Evolutionary conservation across 2,888 invertebrate species (phyloP).

Genomic region (Pristionchus arcanus): DNA sequence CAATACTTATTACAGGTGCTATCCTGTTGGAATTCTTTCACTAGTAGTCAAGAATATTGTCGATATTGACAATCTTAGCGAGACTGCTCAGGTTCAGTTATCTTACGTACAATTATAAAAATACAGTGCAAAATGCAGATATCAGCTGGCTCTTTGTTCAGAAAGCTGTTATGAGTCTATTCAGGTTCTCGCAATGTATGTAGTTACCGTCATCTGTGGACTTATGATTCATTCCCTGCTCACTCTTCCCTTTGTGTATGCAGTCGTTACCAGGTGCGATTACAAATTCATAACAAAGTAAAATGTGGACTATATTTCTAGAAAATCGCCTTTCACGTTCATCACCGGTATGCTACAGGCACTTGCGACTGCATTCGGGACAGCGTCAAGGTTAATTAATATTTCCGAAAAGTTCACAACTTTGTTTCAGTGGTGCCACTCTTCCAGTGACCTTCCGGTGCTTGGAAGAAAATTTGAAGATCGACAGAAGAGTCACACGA

Average conservation of each 20-base stretch:
- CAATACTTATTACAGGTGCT: slow-evolving; percentile 82
- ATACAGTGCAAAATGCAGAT: no score
- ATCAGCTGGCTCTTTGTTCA: neutral
- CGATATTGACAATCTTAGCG: slow-evolving; percentile 84
- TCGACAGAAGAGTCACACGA: slow-evolving; percentile 89
- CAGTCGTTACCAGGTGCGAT: slow-evolving; percentile 83
- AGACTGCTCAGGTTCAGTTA: slow-evolving; percentile 83
- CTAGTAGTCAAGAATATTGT: slow-evolving; percentile 86
- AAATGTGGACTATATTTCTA: slow-evolving; percentile 55
- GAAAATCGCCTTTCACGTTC: slow-evolving; percentile 81
- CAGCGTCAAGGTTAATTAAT: slow-evolving; percentile 87
- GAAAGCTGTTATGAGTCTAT: neutral
- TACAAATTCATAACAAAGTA: neutral
- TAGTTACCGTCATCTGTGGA: slow-evolving; percentile 92
- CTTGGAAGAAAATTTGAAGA: slow-evolving; percentile 90
- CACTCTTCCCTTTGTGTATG: slow-evolving; percentile 91
- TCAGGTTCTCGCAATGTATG: slow-evolving; percentile 91
- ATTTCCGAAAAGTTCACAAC: neutral
- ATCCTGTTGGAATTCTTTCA: slow-evolving; percentile 86
- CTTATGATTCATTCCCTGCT: slow-evolving; percentile 93
- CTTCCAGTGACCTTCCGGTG: slow-evolving; percentile 95
- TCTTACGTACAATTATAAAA: no score
- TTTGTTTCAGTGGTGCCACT: slow-evolving; percentile 84
- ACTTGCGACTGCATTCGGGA: slow-evolving; percentile 95
- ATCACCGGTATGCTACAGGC: slow-evolving; percentile 87